These are phyloP conservation scores for Antitype chi DNA, from an alignment of 2,888 invertebrate species.

Conservation along the genomic window DNA sequence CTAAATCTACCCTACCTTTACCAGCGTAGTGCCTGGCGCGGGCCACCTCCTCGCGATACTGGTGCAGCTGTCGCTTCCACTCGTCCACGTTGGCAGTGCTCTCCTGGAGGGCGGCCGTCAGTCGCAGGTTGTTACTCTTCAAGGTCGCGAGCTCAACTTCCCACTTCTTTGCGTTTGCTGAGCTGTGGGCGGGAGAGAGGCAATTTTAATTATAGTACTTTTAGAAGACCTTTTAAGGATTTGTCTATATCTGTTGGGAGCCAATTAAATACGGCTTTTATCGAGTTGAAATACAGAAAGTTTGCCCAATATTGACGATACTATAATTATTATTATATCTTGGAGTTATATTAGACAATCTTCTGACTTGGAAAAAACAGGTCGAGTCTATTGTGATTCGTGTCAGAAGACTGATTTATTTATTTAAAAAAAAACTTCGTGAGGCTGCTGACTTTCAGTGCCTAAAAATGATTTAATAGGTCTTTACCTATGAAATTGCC, in stretches of 20 bases:
- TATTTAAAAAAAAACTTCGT: neutral
- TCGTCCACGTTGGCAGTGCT: conserved; percentile 99
- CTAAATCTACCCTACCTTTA: conserved; percentile 77
- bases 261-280: neutral
- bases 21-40: conserved; percentile 92
- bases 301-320: neutral
- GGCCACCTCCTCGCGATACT: conserved; percentile 97
- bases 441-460: neutral
- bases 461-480: neutral
- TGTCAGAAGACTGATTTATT: neutral
- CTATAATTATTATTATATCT: too few species aligned
- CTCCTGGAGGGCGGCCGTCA: conserved; percentile 98
- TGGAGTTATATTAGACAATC: neutral
- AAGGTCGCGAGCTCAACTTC: conserved; percentile 98
- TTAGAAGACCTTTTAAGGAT: neutral
- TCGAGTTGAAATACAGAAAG: too few species aligned
- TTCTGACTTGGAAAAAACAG: neutral
- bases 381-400: neutral
- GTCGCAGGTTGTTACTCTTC: conserved; percentile 98
- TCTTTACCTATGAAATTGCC: too few species aligned
- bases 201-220: neutral
- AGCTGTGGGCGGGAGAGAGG: conserved; percentile 90
- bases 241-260: neutral
- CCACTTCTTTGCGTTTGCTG: conserved; percentile 99
- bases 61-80: conserved; percentile 99